Conservation (phyloP, 2,113 vertebrate species). For the Petrocephalus zakoni region DNA sequence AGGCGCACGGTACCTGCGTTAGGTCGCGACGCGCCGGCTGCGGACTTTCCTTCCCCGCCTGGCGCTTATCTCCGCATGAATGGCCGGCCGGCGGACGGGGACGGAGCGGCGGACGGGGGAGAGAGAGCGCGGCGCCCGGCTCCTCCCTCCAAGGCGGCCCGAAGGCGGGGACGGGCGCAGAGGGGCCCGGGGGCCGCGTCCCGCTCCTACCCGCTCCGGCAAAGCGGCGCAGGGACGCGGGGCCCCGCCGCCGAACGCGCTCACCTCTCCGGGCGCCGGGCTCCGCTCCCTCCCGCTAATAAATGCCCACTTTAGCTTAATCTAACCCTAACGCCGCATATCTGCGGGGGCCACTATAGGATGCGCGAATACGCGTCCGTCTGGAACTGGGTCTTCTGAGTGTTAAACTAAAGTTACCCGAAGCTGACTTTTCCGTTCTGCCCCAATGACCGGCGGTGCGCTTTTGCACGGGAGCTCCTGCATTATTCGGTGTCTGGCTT, state of each 20-base stretch:
- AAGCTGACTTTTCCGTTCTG: no score
- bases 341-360: no score
- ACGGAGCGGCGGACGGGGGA: no score
- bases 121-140: neutral
- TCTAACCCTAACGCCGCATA: no score
- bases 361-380: no score
- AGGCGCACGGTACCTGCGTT: slow-evolving; percentile 4
- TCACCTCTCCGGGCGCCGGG: neutral
- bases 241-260: neutral
- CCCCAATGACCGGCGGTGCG: no score
- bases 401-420: neutral
- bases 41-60: neutral
- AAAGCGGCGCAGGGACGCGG: neutral
- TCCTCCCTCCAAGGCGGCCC: neutral
- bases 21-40: neutral
- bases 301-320: neutral
- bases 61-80: neutral
- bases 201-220: neutral
- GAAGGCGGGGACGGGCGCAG: no score
- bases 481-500: neutral
- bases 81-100: neutral
- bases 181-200: no score
- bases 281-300: neutral
- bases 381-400: no score
- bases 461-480: neutral